Base-by-base conservation (phyloP, 2,113 vertebrate genomes). In the Coreoperca whiteheadi region DNA sequence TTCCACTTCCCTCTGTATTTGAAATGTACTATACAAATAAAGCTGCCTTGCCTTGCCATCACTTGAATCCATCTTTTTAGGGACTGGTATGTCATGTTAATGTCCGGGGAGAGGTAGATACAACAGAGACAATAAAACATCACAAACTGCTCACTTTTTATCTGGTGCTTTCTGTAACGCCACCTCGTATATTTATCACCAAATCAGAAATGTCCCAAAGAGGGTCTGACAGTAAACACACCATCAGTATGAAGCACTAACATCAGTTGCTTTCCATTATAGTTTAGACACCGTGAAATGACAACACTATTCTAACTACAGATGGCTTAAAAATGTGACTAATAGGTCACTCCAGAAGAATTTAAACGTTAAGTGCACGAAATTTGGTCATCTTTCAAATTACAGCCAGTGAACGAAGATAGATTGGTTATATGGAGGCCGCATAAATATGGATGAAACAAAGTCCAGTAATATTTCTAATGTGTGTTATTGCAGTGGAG, bases 221-320 rank as follows among this genome's bases (percentile, higher is more conserved):
- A 23, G 6, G 23, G 11, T 28, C 34, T 41, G 37, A 48, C 23
- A 48, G 37, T 63, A 48, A 86, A 74, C 73, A 56, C 30, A 37
- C 15, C 50, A 18, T 43, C 0, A 37, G 25, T 41, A 70, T 70
- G 65, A 74, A 74, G 68, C 39, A 48, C 39, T 60, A 43, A 69
- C 61, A 56, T 34, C 60, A 87, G 54, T 76, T 86, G 77, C 61
- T 65, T 53, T 86, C 50, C 2, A 53, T 77, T 74, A 59, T 1
- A 18, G 23, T 74, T 86, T 74, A 28, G 43, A 53, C 53, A 46
- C 4, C 8, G 34, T 74, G 46, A 67, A 79, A 75, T 67, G 28
- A 61, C 28, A 69, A 37, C 32, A 6, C 37, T 65, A 4, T 51
- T 67, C 50, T 64, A 37, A 64, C 61, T 60, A 64, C 56, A 71